A percentile compares a stretch with the other conserved stretches of the same genome.
These are phyloP conservation scores for Penelope pileata DNA, from an alignment of 2,113 vertebrate species.

Conservation along the genomic window DNA sequence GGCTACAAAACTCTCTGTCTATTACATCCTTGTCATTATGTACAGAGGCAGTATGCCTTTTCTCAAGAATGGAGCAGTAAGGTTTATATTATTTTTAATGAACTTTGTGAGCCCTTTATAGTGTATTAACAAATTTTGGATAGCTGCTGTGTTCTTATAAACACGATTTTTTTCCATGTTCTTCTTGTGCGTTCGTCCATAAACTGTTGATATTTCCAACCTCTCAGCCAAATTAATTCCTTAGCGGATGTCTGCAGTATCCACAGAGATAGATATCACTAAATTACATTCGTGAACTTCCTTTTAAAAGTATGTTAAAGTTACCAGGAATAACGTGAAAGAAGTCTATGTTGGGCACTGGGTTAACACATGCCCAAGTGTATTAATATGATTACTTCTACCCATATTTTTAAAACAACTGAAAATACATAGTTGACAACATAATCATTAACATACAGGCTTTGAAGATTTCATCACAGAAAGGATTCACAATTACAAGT, in stretches of 20 bases:
- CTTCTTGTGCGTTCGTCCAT: not conserved
- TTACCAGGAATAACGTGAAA: not conserved
- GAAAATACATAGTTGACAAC: not conserved
- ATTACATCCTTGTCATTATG: not conserved
- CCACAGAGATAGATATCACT: not conserved
- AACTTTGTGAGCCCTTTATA: not conserved
- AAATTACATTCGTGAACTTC: not conserved
- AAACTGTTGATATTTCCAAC: slow-evolving; percentile 30
- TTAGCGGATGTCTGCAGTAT: not conserved
- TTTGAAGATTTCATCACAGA: not conserved
- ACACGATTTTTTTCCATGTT: not conserved
- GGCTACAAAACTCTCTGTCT: not conserved
- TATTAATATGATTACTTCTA: not conserved
- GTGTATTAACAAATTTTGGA: not conserved
- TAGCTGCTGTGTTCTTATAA: not conserved
- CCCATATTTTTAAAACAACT: not conserved
- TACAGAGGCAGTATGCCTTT: not conserved
- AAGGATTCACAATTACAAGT: not conserved
- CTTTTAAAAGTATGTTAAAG: not conserved
- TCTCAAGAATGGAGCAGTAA: not conserved
- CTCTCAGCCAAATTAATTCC: not conserved
- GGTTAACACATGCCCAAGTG: not conserved
- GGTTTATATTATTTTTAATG: not conserved
- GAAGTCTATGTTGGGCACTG: not conserved
- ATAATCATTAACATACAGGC: not conserved